phyloP scores from a whole-genome alignment of 92 coral and sea anemone species.

The Siderastrea radians region DNA sequence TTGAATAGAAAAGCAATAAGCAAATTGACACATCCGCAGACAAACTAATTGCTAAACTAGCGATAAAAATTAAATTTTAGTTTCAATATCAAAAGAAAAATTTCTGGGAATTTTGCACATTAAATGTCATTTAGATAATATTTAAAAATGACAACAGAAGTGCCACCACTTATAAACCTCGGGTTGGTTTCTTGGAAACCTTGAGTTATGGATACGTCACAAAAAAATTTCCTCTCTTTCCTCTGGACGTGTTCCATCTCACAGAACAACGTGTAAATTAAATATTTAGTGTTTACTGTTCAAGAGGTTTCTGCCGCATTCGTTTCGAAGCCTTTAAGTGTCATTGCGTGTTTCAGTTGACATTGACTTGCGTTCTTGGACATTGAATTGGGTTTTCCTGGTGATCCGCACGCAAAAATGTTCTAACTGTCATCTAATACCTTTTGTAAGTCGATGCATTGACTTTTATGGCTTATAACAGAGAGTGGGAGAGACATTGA shows the following conservation, averaged over 20 bases:
- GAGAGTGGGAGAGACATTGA: conserved; percentile 6
- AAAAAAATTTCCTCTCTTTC: neutral
- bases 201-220: neutral
- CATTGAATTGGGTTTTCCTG: neutral
- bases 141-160: neutral
- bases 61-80: conserved; percentile 18
- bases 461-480: conserved; percentile 43
- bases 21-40: neutral
- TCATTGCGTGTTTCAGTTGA: conserved; percentile 10
- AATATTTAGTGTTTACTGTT: conserved; percentile 45
- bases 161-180: neutral
- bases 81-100: neutral
- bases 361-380: conserved; percentile 4
- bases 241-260: conserved; percentile 34
- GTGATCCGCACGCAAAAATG: neutral
- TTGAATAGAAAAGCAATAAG: neutral
- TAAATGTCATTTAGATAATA: neutral
- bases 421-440: conserved; percentile 11
- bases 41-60: neutral
- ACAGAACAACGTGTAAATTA: conserved; percentile 17
- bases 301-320: conserved; percentile 16
- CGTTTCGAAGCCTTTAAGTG: conserved; percentile 5
- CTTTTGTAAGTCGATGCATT: neutral
- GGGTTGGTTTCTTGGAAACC: neutral
- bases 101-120: neutral